These are phyloP conservation scores for Trogon melanurus DNA, from an alignment of 2,113 vertebrate genomes.

Conservation along the genomic window DNA sequence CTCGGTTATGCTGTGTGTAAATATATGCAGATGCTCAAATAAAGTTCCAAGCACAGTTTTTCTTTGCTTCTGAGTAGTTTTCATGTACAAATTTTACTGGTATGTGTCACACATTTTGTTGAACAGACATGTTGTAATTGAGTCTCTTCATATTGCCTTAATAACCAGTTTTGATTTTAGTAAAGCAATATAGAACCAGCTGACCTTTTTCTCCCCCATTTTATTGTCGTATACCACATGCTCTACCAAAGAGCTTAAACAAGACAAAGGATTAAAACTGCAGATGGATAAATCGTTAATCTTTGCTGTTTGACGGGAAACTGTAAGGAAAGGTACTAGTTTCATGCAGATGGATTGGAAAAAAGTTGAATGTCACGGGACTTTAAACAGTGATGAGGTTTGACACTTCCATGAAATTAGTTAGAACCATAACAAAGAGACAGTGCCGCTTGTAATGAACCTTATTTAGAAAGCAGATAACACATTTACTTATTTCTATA, in stretches of 20 bases:
- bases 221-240: neutral
- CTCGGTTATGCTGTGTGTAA: neutral
- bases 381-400: constrained; percentile 13
- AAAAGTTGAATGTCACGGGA: neutral
- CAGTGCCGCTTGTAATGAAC: neutral
- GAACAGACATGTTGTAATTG: neutral
- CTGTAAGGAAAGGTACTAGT: neutral
- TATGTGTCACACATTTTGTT: neutral
- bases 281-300: neutral
- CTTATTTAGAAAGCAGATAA: constrained; percentile 33
- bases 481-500: constrained; percentile 8
- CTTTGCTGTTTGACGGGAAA: neutral
- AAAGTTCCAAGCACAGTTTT: neutral
- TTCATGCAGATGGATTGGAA: neutral
- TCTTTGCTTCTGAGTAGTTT: neutral
- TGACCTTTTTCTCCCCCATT: neutral
- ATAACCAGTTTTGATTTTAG: neutral
- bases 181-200: neutral
- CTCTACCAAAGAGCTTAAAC: neutral
- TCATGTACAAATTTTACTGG: neutral
- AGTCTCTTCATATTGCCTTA: neutral
- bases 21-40: neutral
- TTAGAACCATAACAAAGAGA: constrained; percentile 16
- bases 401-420: constrained; percentile 28
- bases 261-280: neutral